These are phyloP conservation scores for Philopedon plagiatum DNA, from an alignment of 2,888 invertebrate genomes.

Conservation along the genomic window DNA sequence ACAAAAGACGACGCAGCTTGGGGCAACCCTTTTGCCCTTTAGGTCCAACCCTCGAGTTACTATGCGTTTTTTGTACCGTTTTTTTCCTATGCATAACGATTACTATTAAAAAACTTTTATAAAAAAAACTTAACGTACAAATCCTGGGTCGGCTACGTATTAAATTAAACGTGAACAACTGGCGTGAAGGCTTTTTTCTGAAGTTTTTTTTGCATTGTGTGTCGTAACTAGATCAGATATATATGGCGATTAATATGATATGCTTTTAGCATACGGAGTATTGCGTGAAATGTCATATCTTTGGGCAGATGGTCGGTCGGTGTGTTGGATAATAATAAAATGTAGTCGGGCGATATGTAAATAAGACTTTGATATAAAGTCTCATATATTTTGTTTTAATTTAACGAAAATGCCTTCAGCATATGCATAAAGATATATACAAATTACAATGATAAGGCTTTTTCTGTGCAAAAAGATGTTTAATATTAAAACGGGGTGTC, in stretches of 20 bases:
- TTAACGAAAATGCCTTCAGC: too few relatives aligned
- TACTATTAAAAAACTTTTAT: neutral
- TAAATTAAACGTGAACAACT: constrained; percentile 49
- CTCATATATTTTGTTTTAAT: too few relatives aligned
- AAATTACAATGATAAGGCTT: too few relatives aligned
- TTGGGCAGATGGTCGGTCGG: constrained; percentile 20
- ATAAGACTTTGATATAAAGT: too few relatives aligned
- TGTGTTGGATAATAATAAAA: constrained; percentile 5
- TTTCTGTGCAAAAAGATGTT: too few relatives aligned
- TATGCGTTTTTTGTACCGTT: constrained; percentile 29
- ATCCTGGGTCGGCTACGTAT: constrained; percentile 28
- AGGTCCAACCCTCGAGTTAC: constrained; percentile 35
- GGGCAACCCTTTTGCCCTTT: constrained; percentile 47
- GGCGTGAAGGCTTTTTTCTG: constrained; percentile 39
- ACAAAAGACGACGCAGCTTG: constrained; percentile 46
- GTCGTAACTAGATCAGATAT: constrained; percentile 46
- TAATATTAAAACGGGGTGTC: too few relatives aligned
- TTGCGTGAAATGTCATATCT: constrained; percentile 43
- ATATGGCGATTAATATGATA: constrained; percentile 39
- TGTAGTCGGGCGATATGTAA: neutral
- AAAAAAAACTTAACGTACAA: constrained; percentile 4
- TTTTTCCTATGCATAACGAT: constrained; percentile 10
- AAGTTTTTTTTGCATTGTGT: constrained; percentile 30
- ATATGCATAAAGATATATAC: too few relatives aligned
- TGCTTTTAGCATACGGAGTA: constrained; percentile 19